These are phyloP conservation scores for Danio albolineatus DNA, from an alignment of 2,797 vertebrate genomes.

Conservation along the genomic window DNA sequence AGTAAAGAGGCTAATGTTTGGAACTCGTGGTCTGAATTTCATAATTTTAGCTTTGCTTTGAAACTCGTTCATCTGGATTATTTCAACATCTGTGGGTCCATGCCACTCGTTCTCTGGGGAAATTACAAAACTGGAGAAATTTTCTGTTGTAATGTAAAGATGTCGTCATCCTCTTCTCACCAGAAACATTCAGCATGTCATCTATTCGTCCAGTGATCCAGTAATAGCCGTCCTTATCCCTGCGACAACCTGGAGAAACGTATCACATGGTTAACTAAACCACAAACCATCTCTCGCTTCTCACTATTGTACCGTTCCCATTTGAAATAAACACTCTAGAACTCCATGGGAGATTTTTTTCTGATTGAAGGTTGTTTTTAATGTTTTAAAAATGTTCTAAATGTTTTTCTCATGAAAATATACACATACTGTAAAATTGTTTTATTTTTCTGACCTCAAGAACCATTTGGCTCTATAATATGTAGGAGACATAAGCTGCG, in stretches of 20 bases:
- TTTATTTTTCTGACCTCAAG: too few species aligned
- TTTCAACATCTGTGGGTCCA: not conserved
- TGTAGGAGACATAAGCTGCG: too few species aligned
- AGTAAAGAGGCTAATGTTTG: not conserved
- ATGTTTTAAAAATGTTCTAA: too few species aligned
- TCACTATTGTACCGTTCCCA: too few species aligned
- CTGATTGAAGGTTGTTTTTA: too few species aligned
- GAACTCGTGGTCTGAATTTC: not conserved
- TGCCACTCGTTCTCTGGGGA: not conserved
- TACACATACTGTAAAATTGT: too few species aligned
- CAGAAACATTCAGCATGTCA: conserved; percentile 98
- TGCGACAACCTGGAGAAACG: conserved; percentile 84
- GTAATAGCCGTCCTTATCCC: conserved; percentile 96
- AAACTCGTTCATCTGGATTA: not conserved
- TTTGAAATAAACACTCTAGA: too few species aligned
- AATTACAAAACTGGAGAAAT: conserved; percentile 1
- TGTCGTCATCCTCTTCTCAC: conserved; percentile 72
- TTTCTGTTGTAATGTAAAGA: not conserved
- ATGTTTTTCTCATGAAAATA: too few species aligned
- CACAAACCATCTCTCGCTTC: not conserved
- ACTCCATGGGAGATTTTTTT: too few species aligned
- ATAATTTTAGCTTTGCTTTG: not conserved
- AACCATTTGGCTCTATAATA: too few species aligned
- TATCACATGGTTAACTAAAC: not conserved
- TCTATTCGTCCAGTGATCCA: conserved; percentile 98